Evolutionary conservation across 2,113 vertebrate species (phyloP).

Genomic region (Brachyistius frenatus): DNA sequence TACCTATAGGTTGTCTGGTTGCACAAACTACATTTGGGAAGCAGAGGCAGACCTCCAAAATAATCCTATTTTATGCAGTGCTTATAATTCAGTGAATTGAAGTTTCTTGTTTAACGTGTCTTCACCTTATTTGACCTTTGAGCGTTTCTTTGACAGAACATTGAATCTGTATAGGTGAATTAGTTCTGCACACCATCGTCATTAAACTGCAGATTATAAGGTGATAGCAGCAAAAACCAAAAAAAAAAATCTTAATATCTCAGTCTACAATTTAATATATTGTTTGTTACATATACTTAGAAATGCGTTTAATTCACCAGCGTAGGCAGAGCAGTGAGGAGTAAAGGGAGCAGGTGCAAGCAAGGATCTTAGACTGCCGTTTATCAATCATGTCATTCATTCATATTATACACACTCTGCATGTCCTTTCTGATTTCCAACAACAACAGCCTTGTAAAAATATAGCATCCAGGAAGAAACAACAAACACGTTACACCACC

Average conservation of each 20-base stretch:
- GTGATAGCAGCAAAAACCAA: neutral
- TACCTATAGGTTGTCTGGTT: no score
- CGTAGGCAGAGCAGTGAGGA: neutral
- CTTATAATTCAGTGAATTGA: neutral
- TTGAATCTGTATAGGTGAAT: neutral
- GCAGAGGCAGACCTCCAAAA: neutral
- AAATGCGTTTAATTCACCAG: neutral
- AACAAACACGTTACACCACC: neutral
- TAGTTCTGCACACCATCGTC: neutral
- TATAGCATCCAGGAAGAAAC: neutral
- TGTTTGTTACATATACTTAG: no score
- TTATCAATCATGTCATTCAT: neutral
- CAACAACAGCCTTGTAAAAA: constrained; percentile 3
- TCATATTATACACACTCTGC: neutral
- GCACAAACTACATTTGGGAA: neutral
- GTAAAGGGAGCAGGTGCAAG: constrained; percentile 19
- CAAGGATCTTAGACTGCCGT: neutral
- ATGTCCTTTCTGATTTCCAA: neutral
- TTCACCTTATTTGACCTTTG: constrained; percentile 58
- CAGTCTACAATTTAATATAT: neutral
- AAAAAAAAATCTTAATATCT: no score
- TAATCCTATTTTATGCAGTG: neutral
- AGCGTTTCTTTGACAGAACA: neutral
- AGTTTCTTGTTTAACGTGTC: neutral
- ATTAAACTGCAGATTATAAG: neutral